These are phyloP conservation scores for Leontocebus nigricollis DNA, from an alignment of 2,797 vertebrate genomes.

Conservation along the genomic window DNA sequence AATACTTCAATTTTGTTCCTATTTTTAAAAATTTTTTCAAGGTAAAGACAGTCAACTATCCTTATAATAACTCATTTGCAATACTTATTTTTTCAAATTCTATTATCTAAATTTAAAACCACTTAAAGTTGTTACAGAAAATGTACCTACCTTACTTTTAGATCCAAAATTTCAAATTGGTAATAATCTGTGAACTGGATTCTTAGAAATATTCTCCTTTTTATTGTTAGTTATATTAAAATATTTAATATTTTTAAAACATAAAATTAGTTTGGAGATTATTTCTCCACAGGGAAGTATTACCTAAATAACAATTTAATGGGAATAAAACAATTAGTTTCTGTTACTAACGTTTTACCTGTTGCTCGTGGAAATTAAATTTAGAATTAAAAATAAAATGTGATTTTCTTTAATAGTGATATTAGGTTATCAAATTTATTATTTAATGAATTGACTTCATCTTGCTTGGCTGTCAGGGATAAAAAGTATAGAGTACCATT, in stretches of 20 bases:
- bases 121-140: neutral
- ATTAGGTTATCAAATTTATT: neutral
- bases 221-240: neutral
- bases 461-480: neutral
- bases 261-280: neutral
- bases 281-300: neutral
- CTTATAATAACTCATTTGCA: neutral
- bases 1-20: neutral
- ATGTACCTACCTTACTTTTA: neutral
- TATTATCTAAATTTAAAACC: neutral
- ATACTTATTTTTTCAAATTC: neutral
- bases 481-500: neutral
- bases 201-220: neutral
- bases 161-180: neutral
- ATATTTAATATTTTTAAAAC: neutral
- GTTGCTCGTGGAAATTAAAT: neutral
- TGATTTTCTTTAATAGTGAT: neutral
- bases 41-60: neutral
- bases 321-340: neutral
- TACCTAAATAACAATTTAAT: neutral
- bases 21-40: neutral
- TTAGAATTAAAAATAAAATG: neutral
- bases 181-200: neutral
- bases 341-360: neutral
- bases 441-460: neutral